Evolutionary conservation across 1,140 invertebrate genomes (phyloP).

Genomic region (Pinna nobilis): DNA sequence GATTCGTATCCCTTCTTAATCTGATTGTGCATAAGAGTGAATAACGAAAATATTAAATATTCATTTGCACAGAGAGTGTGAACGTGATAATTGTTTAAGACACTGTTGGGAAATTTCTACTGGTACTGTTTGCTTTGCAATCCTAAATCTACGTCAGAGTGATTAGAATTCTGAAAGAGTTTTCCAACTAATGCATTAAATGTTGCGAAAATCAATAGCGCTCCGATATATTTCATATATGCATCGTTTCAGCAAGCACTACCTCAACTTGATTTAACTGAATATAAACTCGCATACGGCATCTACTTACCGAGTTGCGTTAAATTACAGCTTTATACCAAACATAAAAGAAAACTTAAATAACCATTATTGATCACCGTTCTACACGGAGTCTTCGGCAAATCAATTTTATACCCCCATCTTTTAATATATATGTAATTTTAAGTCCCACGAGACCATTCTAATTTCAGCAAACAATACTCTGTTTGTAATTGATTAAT

Average conservation of each 20-base stretch:
- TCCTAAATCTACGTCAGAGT: constrained; percentile 24
- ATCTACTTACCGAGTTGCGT: constrained; percentile 8
- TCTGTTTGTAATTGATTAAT: constrained; percentile 22
- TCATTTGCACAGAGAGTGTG: not conserved
- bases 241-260: constrained; percentile 16
- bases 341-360: constrained; percentile 16
- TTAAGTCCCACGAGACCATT: constrained; percentile 15
- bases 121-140: constrained; percentile 11
- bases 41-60: constrained; percentile 24
- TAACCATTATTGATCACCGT: constrained; percentile 11
- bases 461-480: constrained; percentile 10
- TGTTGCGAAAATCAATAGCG: constrained; percentile 9
- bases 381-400: constrained; percentile 8
- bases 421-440: constrained; percentile 28
- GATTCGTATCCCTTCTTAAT: constrained; percentile 17
- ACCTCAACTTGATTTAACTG: constrained; percentile 18
- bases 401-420: constrained; percentile 19
- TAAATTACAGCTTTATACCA: constrained; percentile 18
- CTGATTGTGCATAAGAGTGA: constrained; percentile 21
- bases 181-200: constrained; percentile 17
- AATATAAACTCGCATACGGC: constrained; percentile 13
- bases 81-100: constrained; percentile 23
- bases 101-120: constrained; percentile 1
- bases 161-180: constrained; percentile 16
- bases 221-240: constrained; percentile 25